Conservation (phyloP, 2,113 vertebrate genomes). For the Phrynocephalus versicolor region DNA sequence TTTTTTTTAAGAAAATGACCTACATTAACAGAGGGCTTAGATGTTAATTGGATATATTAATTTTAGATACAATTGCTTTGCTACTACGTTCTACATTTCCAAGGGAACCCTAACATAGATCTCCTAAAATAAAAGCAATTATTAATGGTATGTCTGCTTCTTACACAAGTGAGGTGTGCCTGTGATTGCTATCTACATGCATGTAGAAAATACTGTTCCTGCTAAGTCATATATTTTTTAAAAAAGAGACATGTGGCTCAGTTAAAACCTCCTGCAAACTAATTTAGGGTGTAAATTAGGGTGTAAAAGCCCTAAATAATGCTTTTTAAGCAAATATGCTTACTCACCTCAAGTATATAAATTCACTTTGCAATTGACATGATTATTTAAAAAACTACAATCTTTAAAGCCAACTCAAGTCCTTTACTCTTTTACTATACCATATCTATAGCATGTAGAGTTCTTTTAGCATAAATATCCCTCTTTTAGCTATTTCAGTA, state of each 20-base stretch:
- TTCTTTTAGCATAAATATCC: not conserved
- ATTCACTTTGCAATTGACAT: not conserved
- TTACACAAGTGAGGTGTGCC: not conserved
- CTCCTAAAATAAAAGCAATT: not conserved
- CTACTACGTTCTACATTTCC: constrained; percentile 19
- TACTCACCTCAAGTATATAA: not conserved
- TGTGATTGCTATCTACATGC: not conserved
- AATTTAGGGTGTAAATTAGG: too few species aligned
- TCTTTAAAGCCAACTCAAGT: not conserved
- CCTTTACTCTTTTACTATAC: not conserved
- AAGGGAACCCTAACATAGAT: constrained; percentile 13
- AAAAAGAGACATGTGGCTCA: not conserved
- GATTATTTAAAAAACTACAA: not conserved
- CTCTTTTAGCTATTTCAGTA: too few species aligned
- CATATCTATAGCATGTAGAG: not conserved
- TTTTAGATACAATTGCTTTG: constrained; percentile 35
- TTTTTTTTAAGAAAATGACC: constrained; percentile 26
- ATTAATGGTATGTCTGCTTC: constrained; percentile 3
- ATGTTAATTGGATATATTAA: constrained; percentile 24
- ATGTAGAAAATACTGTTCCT: constrained; percentile 15
- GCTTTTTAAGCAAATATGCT: not conserved
- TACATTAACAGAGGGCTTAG: constrained; percentile 24
- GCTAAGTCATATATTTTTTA: not conserved
- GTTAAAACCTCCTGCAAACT: not conserved
- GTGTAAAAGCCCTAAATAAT: not conserved